A percentile compares a stretch with the other conserved stretches of the same genome.
phyloP scores from a whole-genome alignment of 92 coral and sea anemone genomes.

The Epizoanthus illoricatus region DNA sequence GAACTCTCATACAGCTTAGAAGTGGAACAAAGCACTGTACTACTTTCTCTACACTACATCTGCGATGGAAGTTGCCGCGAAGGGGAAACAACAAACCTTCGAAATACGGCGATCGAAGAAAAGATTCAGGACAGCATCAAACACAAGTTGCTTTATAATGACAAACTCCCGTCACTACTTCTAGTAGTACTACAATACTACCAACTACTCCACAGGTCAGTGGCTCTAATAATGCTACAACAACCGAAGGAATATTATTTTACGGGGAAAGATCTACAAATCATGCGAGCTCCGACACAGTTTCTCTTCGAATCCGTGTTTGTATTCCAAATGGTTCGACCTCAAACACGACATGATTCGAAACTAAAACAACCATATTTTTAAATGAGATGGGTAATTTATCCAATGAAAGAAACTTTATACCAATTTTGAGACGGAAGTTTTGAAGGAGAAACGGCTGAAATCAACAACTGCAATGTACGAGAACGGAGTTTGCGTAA shows the following conservation, averaged over 20 bases:
- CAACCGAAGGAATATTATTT: not conserved
- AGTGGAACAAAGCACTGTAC: not conserved
- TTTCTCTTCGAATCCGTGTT: not conserved
- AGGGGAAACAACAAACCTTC: too few species aligned
- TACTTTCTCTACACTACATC: not conserved
- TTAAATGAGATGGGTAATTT: constrained; percentile 9
- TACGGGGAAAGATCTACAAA: not conserved
- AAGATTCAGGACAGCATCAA: not conserved
- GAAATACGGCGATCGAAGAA: too few species aligned
- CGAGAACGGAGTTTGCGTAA: constrained; percentile 50
- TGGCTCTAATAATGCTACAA: not conserved
- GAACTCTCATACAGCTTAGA: not conserved
- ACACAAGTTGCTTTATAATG: not conserved
- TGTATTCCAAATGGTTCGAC: constrained; percentile 25
- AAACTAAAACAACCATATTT: constrained; percentile 17
- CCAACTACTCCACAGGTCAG: not conserved
- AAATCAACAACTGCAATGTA: constrained; percentile 35
- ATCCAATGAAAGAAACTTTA: constrained; percentile 20
- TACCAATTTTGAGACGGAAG: constrained; percentile 51
- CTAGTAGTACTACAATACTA: not conserved
- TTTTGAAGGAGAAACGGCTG: constrained; percentile 42
- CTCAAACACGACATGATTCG: constrained; percentile 5
- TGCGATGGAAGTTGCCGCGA: not conserved
- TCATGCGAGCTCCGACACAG: not conserved
- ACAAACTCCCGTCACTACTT: not conserved